These are phyloP conservation scores for Rhagonycha fulva DNA, from an alignment of 2,888 invertebrate species.

Conservation along the genomic window DNA sequence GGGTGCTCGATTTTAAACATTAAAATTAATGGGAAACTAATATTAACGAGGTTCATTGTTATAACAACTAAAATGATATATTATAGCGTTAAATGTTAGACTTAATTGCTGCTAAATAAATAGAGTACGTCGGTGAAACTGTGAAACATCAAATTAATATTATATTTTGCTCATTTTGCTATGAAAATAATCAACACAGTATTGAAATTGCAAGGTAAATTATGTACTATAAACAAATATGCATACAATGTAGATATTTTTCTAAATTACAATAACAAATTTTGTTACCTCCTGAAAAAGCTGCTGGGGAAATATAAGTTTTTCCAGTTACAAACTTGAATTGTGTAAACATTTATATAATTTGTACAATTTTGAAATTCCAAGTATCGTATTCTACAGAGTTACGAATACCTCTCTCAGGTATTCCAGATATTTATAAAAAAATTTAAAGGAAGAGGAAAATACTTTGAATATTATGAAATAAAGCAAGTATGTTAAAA, in stretches of 20 bases:
- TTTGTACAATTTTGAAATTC: conserved; percentile 28
- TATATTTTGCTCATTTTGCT: background rate
- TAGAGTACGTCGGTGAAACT: background rate
- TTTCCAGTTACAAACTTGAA: conserved; percentile 19
- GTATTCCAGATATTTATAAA: conserved; percentile 25
- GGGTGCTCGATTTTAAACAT: background rate
- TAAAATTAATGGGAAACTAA: background rate
- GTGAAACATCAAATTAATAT: background rate
- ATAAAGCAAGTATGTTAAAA: conserved; percentile 14
- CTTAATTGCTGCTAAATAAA: background rate
- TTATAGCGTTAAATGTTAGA: background rate
- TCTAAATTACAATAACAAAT: background rate
- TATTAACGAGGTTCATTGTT: background rate
- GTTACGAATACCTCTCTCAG: conserved; percentile 23
- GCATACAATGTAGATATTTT: background rate
- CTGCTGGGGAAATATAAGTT: conserved; percentile 1
- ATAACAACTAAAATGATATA: background rate
- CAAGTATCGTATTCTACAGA: conserved; percentile 24
- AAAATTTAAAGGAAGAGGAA: conserved; percentile 16
- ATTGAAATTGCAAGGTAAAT: background rate
- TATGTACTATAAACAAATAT: background rate
- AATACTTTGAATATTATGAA: conserved; percentile 28
- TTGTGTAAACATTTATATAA: conserved; percentile 25
- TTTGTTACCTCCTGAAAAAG: background rate
- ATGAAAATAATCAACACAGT: background rate